Conservation (phyloP, 2,888 invertebrate genomes). For the Drosophila mettleri region DNA sequence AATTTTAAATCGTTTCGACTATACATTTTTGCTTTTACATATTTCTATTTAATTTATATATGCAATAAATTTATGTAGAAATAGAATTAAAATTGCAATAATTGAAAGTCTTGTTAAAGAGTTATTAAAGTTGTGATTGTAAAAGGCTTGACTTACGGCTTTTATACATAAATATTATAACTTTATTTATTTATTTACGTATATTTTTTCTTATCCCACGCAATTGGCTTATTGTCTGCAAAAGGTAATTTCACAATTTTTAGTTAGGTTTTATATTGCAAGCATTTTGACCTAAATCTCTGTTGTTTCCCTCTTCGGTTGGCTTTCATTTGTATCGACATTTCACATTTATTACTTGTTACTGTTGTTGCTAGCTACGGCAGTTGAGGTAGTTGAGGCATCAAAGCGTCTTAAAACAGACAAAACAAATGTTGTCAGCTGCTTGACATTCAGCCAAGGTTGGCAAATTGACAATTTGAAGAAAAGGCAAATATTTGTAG, state of each 20-base stretch:
- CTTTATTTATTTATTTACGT: too few species aligned
- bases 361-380: slow-evolving; percentile 2
- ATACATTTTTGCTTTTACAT: slow-evolving; percentile 13
- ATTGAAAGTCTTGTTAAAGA: background rate
- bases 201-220: too few species aligned
- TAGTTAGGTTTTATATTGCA: slow-evolving; percentile 28
- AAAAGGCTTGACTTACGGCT: background rate
- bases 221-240: too few species aligned
- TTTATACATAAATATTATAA: background rate
- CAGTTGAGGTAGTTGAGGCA: background rate
- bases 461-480: slow-evolving; percentile 23
- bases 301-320: slow-evolving; percentile 20
- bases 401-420: background rate
- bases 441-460: slow-evolving; percentile 19
- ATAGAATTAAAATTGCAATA: background rate
- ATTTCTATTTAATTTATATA: background rate
- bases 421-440: slow-evolving; percentile 9
- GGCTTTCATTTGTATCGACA: slow-evolving; percentile 33
- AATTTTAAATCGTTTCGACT: slow-evolving; percentile 37
- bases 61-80: background rate
- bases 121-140: background rate
- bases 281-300: slow-evolving; percentile 31
- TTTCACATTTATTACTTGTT: slow-evolving; percentile 40
- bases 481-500: slow-evolving; percentile 17
- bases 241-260: background rate